phyloP scores from a whole-genome alignment of 2,113 vertebrate genomes.

The Etheostoma spectabile region DNA sequence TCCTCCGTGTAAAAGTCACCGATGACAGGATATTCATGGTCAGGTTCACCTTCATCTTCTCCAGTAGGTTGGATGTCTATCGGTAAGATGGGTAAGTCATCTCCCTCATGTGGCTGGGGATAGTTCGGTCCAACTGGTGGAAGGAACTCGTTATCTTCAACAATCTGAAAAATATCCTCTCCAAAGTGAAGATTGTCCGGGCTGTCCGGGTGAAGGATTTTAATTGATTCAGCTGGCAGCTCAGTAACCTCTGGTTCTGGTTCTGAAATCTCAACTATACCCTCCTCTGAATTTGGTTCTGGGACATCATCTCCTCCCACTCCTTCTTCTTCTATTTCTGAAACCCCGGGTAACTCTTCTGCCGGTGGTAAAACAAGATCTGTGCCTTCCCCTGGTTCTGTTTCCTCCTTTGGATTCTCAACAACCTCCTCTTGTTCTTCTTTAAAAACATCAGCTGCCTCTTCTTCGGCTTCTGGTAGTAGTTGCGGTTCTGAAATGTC shows the following conservation, averaged over 20 bases:
- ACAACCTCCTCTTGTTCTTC: background rate
- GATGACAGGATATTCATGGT: conserved; percentile 14
- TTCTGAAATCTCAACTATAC: conserved; percentile 20
- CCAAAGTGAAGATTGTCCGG: conserved; percentile 9
- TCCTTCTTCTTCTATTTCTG: conserved; percentile 26
- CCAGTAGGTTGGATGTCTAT: background rate
- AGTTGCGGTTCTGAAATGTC: conserved; percentile 10
- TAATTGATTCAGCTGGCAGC: conserved; percentile 56
- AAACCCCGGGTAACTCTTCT: conserved; percentile 13
- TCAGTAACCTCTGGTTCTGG: conserved; percentile 27
- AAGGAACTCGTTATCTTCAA: conserved; percentile 26
- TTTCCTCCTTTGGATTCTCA: conserved; percentile 15
- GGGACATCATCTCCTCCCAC: background rate
- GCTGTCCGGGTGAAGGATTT: conserved; percentile 47
- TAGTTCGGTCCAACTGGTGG: background rate
- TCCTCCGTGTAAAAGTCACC: conserved; percentile 9
- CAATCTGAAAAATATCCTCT: conserved; percentile 19
- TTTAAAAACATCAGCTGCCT: background rate
- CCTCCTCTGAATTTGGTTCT: conserved; percentile 32
- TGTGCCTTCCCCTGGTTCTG: background rate
- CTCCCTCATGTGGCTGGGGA: conserved; percentile 16
- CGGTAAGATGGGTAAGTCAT: conserved; percentile 49
- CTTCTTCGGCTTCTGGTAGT: conserved; percentile 16
- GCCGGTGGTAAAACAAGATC: background rate
- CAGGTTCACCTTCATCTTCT: background rate